Evolutionary conservation across 53 echinoderm and acorn worm genomes (phyloP).

Genomic region (Arbacia lixula): DNA sequence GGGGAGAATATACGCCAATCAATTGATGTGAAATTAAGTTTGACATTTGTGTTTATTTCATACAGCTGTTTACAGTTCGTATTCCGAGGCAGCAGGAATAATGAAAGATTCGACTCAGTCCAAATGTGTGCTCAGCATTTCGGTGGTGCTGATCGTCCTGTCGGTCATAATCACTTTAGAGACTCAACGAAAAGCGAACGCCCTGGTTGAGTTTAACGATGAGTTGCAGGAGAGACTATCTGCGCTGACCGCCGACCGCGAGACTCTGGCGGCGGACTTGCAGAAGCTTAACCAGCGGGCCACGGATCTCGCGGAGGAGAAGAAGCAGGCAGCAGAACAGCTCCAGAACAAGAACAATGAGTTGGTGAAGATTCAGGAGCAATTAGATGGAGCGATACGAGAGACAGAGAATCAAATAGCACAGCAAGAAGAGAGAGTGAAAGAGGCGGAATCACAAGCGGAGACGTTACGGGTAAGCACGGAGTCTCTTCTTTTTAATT

Average conservation of each 20-base stretch:
- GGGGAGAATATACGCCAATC: too few species aligned
- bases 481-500: too few species aligned
- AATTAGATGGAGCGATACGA: background rate
- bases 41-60: too few species aligned
- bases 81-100: too few species aligned
- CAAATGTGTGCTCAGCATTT: background rate
- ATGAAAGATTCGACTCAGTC: slow-evolving; percentile 22
- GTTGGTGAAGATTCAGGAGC: background rate
- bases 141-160: slow-evolving; percentile 5
- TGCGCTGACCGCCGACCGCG: slow-evolving; percentile 11
- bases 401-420: background rate
- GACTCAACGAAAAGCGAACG: slow-evolving; percentile 46
- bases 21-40: too few species aligned
- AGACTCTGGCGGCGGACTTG: slow-evolving; percentile 1
- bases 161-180: slow-evolving; percentile 39
- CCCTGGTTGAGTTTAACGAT: slow-evolving; percentile 33
- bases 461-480: too few species aligned
- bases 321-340: too few species aligned
- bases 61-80: too few species aligned
- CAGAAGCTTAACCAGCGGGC: background rate
- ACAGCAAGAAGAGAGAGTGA: background rate
- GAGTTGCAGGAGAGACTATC: slow-evolving; percentile 17
- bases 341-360: background rate
- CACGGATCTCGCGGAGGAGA: slow-evolving; percentile 1
- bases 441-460: too few species aligned